phyloP scores from a whole-genome alignment of 2,797 vertebrate genomes.

The Protosalanx chinensis region DNA sequence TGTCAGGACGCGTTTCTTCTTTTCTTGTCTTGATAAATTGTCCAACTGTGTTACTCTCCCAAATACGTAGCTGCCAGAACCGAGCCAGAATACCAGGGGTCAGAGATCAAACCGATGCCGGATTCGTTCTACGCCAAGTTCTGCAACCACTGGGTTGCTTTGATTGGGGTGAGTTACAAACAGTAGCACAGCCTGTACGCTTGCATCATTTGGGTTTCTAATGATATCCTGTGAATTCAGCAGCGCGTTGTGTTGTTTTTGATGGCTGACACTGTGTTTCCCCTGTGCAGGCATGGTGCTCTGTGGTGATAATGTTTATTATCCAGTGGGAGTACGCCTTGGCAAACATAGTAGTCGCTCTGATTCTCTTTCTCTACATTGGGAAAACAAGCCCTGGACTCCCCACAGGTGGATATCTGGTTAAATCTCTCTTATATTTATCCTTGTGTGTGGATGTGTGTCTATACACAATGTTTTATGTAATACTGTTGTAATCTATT shows the following conservation, averaged over 20 bases:
- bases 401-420: slow-evolving; percentile 76
- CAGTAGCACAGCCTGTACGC: background rate
- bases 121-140: slow-evolving; percentile 74
- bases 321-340: slow-evolving; percentile 95
- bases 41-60: slow-evolving; percentile 23
- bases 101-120: slow-evolving; percentile 75
- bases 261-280: slow-evolving; percentile 23
- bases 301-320: slow-evolving; percentile 89
- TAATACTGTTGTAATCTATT: no score
- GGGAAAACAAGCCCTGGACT: slow-evolving; percentile 90
- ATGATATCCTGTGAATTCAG: background rate
- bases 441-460: no score
- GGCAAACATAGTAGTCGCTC: slow-evolving; percentile 78
- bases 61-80: slow-evolving; percentile 58
- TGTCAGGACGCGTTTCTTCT: slow-evolving; percentile 1
- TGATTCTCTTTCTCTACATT: slow-evolving; percentile 90
- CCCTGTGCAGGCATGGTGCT: slow-evolving; percentile 77
- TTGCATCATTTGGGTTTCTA: background rate
- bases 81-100: slow-evolving; percentile 71
- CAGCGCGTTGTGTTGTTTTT: background rate
- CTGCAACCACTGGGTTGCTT: slow-evolving; percentile 89
- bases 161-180: slow-evolving; percentile 81
- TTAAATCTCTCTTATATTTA: background rate
- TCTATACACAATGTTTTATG: no score
- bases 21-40: slow-evolving; percentile 21